Percentiles rank a stretch among this genome's conserved stretches.
Evolutionary conservation across 2,797 vertebrate species (phyloP).

Genomic region (Hemibagrus guttatus): DNA sequence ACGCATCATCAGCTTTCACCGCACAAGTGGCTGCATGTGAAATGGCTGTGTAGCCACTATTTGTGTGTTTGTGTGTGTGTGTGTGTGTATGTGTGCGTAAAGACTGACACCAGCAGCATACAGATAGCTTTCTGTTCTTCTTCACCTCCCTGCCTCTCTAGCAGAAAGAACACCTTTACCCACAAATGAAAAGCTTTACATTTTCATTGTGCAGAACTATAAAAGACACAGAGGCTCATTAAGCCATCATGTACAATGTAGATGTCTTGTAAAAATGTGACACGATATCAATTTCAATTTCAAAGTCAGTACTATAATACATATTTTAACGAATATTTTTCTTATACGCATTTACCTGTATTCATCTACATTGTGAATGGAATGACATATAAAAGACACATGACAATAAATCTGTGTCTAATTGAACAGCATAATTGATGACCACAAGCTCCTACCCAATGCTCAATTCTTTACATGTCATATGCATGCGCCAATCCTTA

Average conservation of each 20-base stretch:
- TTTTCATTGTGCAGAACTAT: not conserved
- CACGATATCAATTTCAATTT: not conserved
- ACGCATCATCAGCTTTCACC: slow-evolving; percentile 61
- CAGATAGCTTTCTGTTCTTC: slow-evolving; percentile 45
- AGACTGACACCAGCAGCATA: slow-evolving; percentile 42
- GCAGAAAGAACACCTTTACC: slow-evolving; percentile 26
- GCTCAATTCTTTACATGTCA: not conserved
- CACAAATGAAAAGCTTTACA: slow-evolving; percentile 2
- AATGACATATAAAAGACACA: not conserved
- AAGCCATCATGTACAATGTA: not conserved
- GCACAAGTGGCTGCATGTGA: slow-evolving; percentile 53
- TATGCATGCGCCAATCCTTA: not conserved
- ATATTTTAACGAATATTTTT: not conserved
- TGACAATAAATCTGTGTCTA: not conserved
- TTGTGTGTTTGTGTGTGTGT: slow-evolving; percentile 38
- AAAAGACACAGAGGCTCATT: not conserved
- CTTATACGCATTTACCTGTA: not conserved
- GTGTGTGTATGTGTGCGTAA: not conserved
- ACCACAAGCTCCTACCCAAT: not conserved
- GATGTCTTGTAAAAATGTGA: not conserved
- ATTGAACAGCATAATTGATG: not conserved
- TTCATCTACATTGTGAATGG: too few relatives aligned
- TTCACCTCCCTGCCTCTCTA: slow-evolving; percentile 14
- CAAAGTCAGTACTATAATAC: not conserved
- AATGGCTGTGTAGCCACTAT: slow-evolving; percentile 56